Evolutionary conservation across 2,797 vertebrate genomes (phyloP).

Genomic region (Coregonus suidteri): DNA sequence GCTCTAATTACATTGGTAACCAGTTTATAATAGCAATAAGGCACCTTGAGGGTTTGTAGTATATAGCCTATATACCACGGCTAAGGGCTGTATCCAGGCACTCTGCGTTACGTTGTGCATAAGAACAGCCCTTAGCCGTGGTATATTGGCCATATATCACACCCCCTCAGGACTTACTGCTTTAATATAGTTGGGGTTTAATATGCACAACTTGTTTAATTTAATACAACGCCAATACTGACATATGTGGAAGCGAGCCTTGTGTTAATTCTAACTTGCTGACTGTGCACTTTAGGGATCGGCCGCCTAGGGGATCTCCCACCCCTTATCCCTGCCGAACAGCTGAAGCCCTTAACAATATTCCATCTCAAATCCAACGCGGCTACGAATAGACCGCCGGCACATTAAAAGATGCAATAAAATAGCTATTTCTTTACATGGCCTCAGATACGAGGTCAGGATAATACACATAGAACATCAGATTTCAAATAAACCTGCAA

Average conservation of each 20-base stretch:
- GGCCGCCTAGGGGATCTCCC: background rate
- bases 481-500: background rate
- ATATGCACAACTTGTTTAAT: background rate
- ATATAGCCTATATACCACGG: too few relatives aligned
- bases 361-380: background rate
- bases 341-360: background rate
- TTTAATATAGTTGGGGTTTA: background rate
- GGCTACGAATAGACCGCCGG: background rate
- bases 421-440: background rate
- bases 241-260: background rate
- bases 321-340: background rate
- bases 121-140: too few relatives aligned
- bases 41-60: too few relatives aligned
- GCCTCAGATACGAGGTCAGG: slow-evolving; percentile 1
- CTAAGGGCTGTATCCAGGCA: too few relatives aligned
- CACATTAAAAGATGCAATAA: background rate
- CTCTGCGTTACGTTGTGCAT: too few relatives aligned
- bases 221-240: background rate
- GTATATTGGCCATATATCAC: too few relatives aligned
- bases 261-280: background rate
- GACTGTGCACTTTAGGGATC: background rate
- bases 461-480: background rate
- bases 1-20: too few relatives aligned
- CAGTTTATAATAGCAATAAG: too few relatives aligned
- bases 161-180: too few relatives aligned